These are phyloP conservation scores for Nyctibius grandis DNA, from an alignment of 2,797 vertebrate genomes.

Conservation along the genomic window DNA sequence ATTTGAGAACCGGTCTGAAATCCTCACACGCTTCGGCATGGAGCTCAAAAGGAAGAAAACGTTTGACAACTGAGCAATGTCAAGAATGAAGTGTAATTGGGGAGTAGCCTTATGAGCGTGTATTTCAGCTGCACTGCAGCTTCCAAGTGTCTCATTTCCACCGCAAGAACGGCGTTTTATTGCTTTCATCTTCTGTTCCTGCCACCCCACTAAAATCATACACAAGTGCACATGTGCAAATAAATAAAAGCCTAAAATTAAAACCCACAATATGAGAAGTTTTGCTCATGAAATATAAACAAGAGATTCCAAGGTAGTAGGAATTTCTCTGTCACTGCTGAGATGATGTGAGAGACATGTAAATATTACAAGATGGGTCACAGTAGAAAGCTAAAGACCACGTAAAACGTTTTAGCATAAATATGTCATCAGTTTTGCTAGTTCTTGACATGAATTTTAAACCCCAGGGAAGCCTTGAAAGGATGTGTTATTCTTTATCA, in stretches of 20 bases:
- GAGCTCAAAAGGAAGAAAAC: neutral
- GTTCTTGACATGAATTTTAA: neutral
- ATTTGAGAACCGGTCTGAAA: neutral
- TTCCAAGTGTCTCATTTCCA: neutral
- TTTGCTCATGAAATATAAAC: neutral
- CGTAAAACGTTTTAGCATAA: neutral
- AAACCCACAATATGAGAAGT: neutral
- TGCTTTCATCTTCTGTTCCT: neutral
- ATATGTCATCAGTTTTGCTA: neutral
- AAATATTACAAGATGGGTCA: neutral
- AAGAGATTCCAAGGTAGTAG: neutral
- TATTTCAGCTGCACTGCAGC: neutral
- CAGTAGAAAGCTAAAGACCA: neutral
- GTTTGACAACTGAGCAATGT: neutral
- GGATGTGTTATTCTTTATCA: neutral
- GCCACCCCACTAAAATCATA: neutral
- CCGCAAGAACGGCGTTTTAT: rapidly evolving
- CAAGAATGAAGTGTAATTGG: neutral
- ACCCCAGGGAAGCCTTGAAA: neutral
- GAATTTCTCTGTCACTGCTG: neutral
- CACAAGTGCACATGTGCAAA: neutral
- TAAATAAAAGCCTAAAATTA: neutral
- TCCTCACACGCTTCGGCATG: neutral
- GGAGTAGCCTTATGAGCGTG: neutral
- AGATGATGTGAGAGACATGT: neutral